phyloP scores from a whole-genome alignment of 2,113 vertebrate genomes.

The Callopanchax toddi region DNA sequence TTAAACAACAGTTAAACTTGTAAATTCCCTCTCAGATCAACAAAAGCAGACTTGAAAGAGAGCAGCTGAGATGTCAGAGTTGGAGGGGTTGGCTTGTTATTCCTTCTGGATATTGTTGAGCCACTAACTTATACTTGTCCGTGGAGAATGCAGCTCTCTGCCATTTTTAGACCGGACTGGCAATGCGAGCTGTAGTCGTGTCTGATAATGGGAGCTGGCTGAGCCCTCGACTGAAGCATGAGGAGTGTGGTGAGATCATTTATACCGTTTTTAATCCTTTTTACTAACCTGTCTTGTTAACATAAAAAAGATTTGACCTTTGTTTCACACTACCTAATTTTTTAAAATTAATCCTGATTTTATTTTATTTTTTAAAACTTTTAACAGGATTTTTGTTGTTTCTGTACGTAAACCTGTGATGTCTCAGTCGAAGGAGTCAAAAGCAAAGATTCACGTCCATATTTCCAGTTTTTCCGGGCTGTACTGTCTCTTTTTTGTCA shows the following conservation, averaged over 20 bases:
- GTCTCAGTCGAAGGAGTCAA: not conserved
- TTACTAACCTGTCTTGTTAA: not conserved
- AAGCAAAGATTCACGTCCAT: conserved; percentile 11
- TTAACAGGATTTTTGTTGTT: not conserved
- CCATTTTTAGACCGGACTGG: conserved; percentile 71
- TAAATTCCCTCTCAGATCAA: not conserved
- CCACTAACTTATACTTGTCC: conserved; percentile 61
- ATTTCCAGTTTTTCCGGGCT: conserved; percentile 21
- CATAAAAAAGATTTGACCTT: not conserved
- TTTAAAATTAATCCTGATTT: not conserved
- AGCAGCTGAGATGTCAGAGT: conserved; percentile 44
- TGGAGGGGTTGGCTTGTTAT: conserved; percentile 54
- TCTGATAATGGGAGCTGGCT: conserved; percentile 66
- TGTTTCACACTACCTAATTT: not conserved
- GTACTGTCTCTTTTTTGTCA: conserved; percentile 5
- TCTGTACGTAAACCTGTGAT: not conserved
- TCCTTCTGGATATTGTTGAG: conserved; percentile 67
- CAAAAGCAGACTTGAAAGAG: not conserved
- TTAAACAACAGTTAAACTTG: not conserved
- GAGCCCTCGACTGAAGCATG: conserved; percentile 44
- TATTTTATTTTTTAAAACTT: not conserved
- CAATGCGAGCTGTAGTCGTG: conserved; percentile 44
- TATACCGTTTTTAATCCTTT: conserved; percentile 2
- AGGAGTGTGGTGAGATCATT: conserved; percentile 58
- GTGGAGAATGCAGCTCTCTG: conserved; percentile 64